Conservation (phyloP, 1,140 invertebrate genomes). For the Anastrepha obliqua region DNA sequence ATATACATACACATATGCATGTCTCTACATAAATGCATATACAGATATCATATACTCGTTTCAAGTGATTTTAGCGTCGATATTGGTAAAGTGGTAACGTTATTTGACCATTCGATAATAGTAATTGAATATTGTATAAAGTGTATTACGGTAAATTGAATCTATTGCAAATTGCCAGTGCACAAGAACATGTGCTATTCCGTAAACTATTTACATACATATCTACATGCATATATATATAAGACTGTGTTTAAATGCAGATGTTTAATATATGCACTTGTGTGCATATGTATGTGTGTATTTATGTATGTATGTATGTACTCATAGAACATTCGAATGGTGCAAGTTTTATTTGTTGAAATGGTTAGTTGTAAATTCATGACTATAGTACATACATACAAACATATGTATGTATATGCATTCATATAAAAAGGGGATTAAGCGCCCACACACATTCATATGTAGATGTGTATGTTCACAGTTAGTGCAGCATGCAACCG, state of each 20-base stretch:
- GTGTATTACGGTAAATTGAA: slow-evolving; percentile 46
- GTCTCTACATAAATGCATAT: background rate
- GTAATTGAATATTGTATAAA: slow-evolving; percentile 51
- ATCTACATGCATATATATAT: background rate
- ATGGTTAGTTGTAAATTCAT: slow-evolving; percentile 1
- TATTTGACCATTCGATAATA: slow-evolving; percentile 44
- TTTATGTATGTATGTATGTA: background rate
- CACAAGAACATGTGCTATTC: background rate
- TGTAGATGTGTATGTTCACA: background rate
- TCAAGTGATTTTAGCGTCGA: slow-evolving; percentile 3
- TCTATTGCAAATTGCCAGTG: slow-evolving; percentile 37
- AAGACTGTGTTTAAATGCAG: background rate
- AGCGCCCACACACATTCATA: background rate
- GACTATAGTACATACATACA: background rate
- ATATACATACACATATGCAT: background rate
- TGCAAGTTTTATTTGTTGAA: slow-evolving; percentile 6
- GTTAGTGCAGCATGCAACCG: background rate
- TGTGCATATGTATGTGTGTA: background rate
- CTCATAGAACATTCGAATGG: background rate
- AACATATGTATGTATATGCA: background rate
- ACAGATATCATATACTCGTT: background rate
- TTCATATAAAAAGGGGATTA: background rate
- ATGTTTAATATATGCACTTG: background rate
- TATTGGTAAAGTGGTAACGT: slow-evolving; percentile 22
- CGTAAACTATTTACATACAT: background rate